These are phyloP conservation scores for Metalampra italica DNA, from an alignment of 2,888 invertebrate genomes.

Conservation along the genomic window DNA sequence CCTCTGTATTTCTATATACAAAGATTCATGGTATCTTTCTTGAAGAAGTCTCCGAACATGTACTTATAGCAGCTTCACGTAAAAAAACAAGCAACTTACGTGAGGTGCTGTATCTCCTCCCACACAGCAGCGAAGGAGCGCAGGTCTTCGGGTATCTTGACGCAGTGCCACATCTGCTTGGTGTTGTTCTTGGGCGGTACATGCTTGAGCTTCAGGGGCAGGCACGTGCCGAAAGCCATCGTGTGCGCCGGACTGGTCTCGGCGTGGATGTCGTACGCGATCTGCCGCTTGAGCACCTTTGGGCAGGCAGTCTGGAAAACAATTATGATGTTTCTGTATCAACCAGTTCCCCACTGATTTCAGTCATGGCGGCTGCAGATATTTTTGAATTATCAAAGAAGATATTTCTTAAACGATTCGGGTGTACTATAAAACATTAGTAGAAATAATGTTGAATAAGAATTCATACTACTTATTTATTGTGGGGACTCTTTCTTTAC, in stretches of 20 bases:
- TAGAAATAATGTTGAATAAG: too few species aligned
- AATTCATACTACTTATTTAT: too few species aligned
- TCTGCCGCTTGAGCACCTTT: constrained; percentile 66
- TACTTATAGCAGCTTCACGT: too few species aligned
- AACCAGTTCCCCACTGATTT: too few species aligned
- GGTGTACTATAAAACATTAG: too few species aligned
- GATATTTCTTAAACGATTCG: too few species aligned
- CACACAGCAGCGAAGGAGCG: constrained; percentile 80
- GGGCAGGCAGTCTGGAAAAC: constrained; percentile 60
- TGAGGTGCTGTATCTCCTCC: constrained; percentile 80
- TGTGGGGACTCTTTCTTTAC: too few species aligned
- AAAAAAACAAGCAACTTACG: constrained; percentile 42
- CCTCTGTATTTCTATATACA: too few species aligned
- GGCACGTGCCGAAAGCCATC: constrained; percentile 70
- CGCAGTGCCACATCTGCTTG: constrained; percentile 73
- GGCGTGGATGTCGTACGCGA: constrained; percentile 67
- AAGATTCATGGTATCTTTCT: too few species aligned
- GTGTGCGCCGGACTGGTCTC: constrained; percentile 65
- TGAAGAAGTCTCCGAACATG: too few species aligned
- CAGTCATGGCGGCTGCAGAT: too few species aligned
- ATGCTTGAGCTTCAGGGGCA: constrained; percentile 72
- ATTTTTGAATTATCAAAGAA: too few species aligned
- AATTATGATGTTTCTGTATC: not conserved
- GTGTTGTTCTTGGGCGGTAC: constrained; percentile 76
- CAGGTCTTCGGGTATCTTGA: constrained; percentile 77